Conservation (phyloP, 35 echinoderm and acorn worm genomes). For the Ophiothrix spiculata region DNA sequence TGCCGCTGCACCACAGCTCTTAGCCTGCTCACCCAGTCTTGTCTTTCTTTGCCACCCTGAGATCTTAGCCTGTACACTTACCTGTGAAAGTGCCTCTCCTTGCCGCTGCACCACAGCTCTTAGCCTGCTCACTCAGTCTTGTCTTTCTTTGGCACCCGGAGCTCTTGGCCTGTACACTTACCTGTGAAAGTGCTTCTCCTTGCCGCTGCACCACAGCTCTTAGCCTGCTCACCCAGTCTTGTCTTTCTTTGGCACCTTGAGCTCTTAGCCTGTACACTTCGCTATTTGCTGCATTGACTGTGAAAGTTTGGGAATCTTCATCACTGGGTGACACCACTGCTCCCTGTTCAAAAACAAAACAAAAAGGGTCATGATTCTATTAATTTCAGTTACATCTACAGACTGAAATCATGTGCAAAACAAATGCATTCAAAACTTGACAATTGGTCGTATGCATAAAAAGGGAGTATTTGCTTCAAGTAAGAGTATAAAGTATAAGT, state of each 20-base stretch:
- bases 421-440: no score
- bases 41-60: conserved; percentile 75
- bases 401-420: no score
- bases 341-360: conserved; percentile 50
- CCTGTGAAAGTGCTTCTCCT: conserved; percentile 45
- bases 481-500: no score
- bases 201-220: conserved; percentile 80
- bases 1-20: conserved; percentile 80
- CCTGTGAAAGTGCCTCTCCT: conserved; percentile 46
- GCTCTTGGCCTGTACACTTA: conserved; percentile 25
- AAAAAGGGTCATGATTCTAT: not conserved
- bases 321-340: conserved; percentile 96
- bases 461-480: no score
- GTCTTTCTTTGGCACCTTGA: conserved; percentile 77
- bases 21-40: conserved; percentile 87
- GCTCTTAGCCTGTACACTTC: conserved; percentile 82
- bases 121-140: conserved; percentile 86
- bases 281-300: conserved; percentile 87
- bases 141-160: conserved; percentile 76
- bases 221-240: conserved; percentile 87
- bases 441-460: no score
- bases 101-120: conserved; percentile 80
- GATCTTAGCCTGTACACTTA: conserved; percentile 79
- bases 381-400: no score
- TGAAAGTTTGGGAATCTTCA: conserved; percentile 89